phyloP scores from a whole-genome alignment of 2,797 vertebrate species.

The Falco novaeseelandiae region DNA sequence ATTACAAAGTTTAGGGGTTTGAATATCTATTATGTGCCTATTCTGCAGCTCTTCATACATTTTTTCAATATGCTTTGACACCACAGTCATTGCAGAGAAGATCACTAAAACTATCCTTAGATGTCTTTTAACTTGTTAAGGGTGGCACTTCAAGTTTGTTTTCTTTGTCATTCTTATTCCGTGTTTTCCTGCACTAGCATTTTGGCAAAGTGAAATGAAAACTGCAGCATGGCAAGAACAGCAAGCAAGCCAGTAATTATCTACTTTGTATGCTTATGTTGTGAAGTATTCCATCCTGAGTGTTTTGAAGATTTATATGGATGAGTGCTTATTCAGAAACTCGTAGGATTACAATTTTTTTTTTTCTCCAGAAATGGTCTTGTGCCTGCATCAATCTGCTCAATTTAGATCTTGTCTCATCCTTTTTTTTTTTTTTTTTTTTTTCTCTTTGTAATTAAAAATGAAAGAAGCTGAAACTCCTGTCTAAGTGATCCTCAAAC shows the following conservation, averaged over 20 bases:
- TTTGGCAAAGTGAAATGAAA: slow-evolving; percentile 1
- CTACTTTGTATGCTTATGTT: neutral
- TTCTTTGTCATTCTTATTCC: neutral
- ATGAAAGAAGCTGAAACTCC: neutral
- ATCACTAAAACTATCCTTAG: neutral
- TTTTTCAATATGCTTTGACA: slow-evolving; percentile 25
- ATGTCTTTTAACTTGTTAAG: neutral
- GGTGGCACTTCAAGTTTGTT: neutral
- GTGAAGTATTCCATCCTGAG: neutral
- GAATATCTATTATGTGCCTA: neutral
- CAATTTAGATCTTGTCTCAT: neutral
- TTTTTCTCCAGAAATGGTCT: neutral
- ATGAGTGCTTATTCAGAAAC: neutral
- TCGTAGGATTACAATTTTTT: neutral
- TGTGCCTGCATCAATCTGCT: neutral
- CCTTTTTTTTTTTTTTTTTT: neutral
- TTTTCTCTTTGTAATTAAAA: neutral
- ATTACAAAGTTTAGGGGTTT: slow-evolving; percentile 16
- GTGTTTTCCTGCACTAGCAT: neutral
- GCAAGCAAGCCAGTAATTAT: slow-evolving; percentile 9
- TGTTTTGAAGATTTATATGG: slow-evolving; percentile 2
- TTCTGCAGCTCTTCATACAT: neutral
- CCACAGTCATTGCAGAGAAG: neutral
- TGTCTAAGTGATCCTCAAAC: neutral
- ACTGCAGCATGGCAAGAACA: neutral